These are phyloP conservation scores for Discoglossus pictus DNA, from an alignment of 2,797 vertebrate genomes.

Conservation along the genomic window DNA sequence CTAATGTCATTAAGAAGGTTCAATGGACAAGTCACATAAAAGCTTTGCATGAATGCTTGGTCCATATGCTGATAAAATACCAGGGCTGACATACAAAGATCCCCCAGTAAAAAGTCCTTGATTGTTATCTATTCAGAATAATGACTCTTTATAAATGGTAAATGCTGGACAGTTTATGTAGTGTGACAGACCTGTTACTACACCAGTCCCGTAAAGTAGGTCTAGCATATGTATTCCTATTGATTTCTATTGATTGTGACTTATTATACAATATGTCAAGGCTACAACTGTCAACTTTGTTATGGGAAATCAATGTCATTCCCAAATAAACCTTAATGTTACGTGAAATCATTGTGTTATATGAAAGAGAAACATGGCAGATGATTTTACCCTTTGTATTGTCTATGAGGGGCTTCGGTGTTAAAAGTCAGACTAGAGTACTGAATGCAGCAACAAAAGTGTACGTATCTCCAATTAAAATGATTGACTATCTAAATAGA, in stretches of 20 bases:
- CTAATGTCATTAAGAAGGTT: too few relatives aligned
- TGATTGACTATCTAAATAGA: too few relatives aligned
- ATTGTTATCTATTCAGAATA: background rate
- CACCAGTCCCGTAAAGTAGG: slow-evolving; percentile 26
- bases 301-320: slow-evolving; percentile 39
- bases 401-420: too few relatives aligned
- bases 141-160: background rate
- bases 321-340: slow-evolving; percentile 36
- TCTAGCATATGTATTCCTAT: slow-evolving; percentile 24
- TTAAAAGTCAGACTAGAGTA: too few relatives aligned
- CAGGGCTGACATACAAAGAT: slow-evolving; percentile 3
- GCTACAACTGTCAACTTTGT: slow-evolving; percentile 26
- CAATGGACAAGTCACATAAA: too few relatives aligned
- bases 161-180: slow-evolving; percentile 16
- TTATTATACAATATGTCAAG: slow-evolving; percentile 28
- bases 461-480: too few relatives aligned
- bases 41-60: too few relatives aligned
- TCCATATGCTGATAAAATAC: background rate
- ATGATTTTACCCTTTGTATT: too few relatives aligned
- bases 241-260: slow-evolving; percentile 42
- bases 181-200: slow-evolving; percentile 20
- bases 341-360: slow-evolving; percentile 24
- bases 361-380: too few relatives aligned
- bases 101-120: background rate
- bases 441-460: too few relatives aligned